Evolutionary conservation across 1,140 invertebrate genomes (phyloP).

Genomic region (Dysdera silvatica): DNA sequence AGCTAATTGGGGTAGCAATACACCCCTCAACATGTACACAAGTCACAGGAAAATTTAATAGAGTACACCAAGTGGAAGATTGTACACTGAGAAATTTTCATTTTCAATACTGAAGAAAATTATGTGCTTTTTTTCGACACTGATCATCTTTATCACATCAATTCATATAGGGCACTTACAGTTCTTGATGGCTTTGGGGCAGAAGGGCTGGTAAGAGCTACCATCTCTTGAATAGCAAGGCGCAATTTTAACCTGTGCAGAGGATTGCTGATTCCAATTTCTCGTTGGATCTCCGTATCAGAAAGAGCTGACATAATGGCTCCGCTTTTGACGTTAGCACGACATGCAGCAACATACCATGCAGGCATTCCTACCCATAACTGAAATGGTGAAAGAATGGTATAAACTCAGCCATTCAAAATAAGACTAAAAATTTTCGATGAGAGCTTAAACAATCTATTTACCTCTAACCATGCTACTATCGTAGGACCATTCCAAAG

Average conservation of each 20-base stretch:
- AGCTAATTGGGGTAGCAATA: no score
- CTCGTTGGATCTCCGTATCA: conserved; percentile 98
- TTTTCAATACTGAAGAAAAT: no score
- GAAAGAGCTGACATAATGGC: conserved; percentile 99
- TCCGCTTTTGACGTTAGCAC: conserved; percentile 98
- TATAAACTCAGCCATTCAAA: no score
- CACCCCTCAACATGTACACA: no score
- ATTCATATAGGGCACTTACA: no score
- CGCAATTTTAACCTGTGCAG: conserved; percentile 93
- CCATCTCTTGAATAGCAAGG: conserved; percentile 98
- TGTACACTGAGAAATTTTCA: no score
- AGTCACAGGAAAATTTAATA: no score
- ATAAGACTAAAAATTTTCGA: no score
- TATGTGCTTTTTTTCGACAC: no score
- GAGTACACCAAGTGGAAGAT: no score
- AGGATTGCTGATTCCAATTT: conserved; percentile 98
- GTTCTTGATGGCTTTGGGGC: conserved; percentile 90
- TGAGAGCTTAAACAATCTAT: no score
- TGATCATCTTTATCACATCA: no score
- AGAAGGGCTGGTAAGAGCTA: conserved; percentile 92
- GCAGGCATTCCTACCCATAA: conserved; percentile 99
- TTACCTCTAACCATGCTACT: conserved; percentile 92
- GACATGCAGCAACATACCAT: conserved; percentile 99
- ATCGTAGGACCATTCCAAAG: conserved; percentile 99
- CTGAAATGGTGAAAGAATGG: conserved; percentile 37